These are phyloP conservation scores for Mycetomoellerius zeteki DNA, from an alignment of 1,140 invertebrate genomes.

Conservation along the genomic window DNA sequence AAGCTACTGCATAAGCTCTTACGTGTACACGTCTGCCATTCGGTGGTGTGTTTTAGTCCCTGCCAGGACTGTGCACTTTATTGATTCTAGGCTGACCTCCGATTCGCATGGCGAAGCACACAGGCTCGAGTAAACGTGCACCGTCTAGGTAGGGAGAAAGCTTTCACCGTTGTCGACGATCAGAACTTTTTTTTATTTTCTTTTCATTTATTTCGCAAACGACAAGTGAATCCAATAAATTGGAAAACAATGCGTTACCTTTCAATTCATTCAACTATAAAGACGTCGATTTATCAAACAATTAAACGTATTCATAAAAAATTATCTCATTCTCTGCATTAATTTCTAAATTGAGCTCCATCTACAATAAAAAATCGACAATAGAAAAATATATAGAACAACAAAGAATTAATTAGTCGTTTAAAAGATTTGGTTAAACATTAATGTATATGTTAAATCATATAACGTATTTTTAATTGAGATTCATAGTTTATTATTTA, in stretches of 20 bases:
- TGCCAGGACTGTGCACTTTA: slow-evolving; percentile 76
- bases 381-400: not conserved
- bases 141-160: slow-evolving; percentile 17
- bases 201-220: slow-evolving; percentile 25
- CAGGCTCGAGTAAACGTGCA: slow-evolving; percentile 44
- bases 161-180: slow-evolving; percentile 24
- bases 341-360: not conserved
- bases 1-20: slow-evolving; percentile 34
- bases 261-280: slow-evolving; percentile 39
- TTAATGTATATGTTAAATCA: not conserved
- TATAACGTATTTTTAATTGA: not conserved
- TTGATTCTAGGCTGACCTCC: slow-evolving; percentile 77
- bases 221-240: slow-evolving; percentile 49
- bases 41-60: slow-evolving; percentile 63
- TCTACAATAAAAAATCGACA: not conserved
- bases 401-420: not conserved
- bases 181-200: not conserved
- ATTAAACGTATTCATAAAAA: slow-evolving; percentile 44
- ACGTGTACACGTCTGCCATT: slow-evolving; percentile 26
- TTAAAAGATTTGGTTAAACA: not conserved
- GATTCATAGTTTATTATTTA: not conserved
- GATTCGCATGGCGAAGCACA: slow-evolving; percentile 69
- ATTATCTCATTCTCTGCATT: not conserved
- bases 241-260: slow-evolving; percentile 14
- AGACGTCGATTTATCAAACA: not conserved